Evolutionary conservation across 2,113 vertebrate genomes (phyloP), one percentile per base, ranked within the genome.

Genomic region (Dromas ardeola): DNA sequence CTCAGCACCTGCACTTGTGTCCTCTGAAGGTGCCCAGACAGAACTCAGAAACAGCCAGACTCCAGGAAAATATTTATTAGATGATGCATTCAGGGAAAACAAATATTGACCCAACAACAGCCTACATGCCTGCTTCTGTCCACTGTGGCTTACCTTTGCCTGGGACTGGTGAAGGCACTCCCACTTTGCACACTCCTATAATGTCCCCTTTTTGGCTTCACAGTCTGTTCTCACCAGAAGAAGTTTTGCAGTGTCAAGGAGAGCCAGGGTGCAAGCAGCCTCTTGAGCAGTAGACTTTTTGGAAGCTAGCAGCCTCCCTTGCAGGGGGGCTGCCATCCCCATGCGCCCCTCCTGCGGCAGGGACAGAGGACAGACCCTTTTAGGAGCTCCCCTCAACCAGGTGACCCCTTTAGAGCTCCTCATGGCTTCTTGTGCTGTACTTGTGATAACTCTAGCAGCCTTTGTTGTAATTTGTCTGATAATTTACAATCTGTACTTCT

Each of bases 301-400:
- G 62, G 61, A 34, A 93, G 34, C 15, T 15, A 38, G 20, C 27
- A 67, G 30, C 14, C 5, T 23, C 9, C 22, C 14, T 43, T 38
- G 47, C 29, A 61, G 32, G 5, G 23, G 15, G 72, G 23, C 74
- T 93, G 40, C 43, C 70, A 88, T 91, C 43, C 8, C 26, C 11
- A 61, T 34, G 20, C 2, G 1, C 15, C 42, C 13, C 10, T 59
- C 14, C 66, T 59, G 36, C 1, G 2, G 23, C 58, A 47, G 43
- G 45, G 8, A 17, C 1, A 1, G 45, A 61, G 27, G 11, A 45
- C 27, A 86, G 45, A 53, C 7, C 9, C 22, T 67, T 53, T 65
- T 55, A 0, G 0, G 32, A 80, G 17, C 36, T 86, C 4, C 16
- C 3, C 3, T 88, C 21, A 5, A 52, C 15, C 10, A 42, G 4